These are phyloP conservation scores for Astyanax mexicanus DNA, from an alignment of 2,797 vertebrate genomes.

Conservation along the genomic window DNA sequence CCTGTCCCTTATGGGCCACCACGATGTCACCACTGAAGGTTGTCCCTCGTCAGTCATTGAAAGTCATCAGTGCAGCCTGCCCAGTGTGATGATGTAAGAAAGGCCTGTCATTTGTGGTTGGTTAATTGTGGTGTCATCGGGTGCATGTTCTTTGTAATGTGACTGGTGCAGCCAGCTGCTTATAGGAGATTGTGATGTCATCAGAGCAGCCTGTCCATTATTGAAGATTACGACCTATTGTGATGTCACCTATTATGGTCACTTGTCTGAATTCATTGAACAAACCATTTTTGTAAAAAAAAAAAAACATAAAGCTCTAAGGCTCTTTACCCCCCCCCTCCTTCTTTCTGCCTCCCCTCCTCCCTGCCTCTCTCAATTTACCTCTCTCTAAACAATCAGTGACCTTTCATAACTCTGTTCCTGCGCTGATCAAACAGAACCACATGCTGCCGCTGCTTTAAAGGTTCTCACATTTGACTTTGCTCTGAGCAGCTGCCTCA, in stretches of 20 bases:
- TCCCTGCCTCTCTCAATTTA: background rate
- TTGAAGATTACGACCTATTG: too few species aligned
- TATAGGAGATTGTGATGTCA: background rate
- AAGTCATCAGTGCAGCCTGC: background rate
- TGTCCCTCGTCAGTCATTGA: background rate
- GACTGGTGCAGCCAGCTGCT: background rate
- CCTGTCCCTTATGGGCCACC: too few species aligned
- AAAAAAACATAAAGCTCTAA: background rate
- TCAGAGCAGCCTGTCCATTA: background rate
- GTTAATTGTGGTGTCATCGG: background rate
- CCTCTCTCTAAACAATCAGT: constrained; percentile 74
- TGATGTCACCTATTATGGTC: background rate
- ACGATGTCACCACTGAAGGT: background rate
- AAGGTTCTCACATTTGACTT: constrained; percentile 76
- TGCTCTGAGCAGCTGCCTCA: constrained; percentile 77
- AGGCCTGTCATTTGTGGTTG: background rate
- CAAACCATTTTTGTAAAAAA: background rate
- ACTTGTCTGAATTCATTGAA: background rate
- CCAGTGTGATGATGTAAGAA: background rate
- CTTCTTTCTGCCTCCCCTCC: constrained; percentile 31
- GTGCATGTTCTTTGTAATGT: background rate
- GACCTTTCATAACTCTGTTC: constrained; percentile 81
- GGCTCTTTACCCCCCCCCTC: background rate
- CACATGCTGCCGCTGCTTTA: constrained; percentile 69
- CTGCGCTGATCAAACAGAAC: constrained; percentile 74